phyloP scores from a whole-genome alignment of 2,888 invertebrate genomes.

The Pyralis farinalis region DNA sequence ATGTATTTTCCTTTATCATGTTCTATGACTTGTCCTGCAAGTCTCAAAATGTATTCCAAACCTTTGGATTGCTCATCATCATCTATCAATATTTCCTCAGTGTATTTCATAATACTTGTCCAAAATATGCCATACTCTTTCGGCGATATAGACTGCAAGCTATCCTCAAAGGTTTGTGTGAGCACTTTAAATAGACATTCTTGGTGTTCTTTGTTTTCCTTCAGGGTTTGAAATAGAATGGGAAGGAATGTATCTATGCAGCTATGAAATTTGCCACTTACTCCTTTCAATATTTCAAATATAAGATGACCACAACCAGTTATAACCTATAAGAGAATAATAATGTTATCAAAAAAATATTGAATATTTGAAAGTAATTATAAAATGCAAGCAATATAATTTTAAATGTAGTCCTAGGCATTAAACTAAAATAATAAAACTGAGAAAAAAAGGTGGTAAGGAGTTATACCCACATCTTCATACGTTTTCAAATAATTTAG shows the following conservation, averaged over 20 bases:
- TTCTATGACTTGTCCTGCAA: constrained; percentile 82
- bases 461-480: constrained; percentile 82
- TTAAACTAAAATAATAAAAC: constrained; percentile 10
- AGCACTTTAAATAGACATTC: constrained; percentile 83
- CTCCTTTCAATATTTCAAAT: constrained; percentile 93
- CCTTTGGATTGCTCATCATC: constrained; percentile 50
- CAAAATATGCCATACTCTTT: constrained; percentile 86
- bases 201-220: constrained; percentile 71
- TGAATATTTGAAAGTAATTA: too few species aligned
- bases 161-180: constrained; percentile 82
- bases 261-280: constrained; percentile 92
- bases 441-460: background rate
- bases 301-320: constrained; percentile 92
- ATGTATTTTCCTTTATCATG: constrained; percentile 84
- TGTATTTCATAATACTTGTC: constrained; percentile 65
- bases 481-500: constrained; percentile 84
- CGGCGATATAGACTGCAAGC: constrained; percentile 82
- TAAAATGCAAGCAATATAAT: too few species aligned
- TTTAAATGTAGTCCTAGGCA: too few species aligned
- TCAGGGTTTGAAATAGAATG: constrained; percentile 83
- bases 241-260: constrained; percentile 87
- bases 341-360: too few species aligned
- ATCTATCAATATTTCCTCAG: constrained; percentile 55
- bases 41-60: constrained; percentile 72
- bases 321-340: too few species aligned